Evolutionary conservation across 2,797 vertebrate genomes (phyloP), one percentile per base, ranked within the genome.

Genomic region (Molossus alvarezi): DNA sequence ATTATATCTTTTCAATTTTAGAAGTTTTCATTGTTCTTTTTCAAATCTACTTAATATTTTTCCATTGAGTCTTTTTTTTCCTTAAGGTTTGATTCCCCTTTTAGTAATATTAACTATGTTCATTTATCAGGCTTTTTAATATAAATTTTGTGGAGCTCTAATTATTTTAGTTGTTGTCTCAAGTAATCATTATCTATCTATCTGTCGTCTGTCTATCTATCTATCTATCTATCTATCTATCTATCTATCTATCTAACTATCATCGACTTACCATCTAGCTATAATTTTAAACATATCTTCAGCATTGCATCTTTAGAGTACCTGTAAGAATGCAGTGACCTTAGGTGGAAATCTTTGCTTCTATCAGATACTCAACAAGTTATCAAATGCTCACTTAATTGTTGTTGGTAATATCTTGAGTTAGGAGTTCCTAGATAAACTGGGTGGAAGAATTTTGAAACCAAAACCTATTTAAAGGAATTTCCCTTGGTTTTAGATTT

Each of bases 31-130:
- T 62, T 75, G 17, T 55, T 73, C 41, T 73, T 90, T 82, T 64
- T 65, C 33, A 90, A 57, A 82, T 29, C 37, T 77, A 72, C 2
- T 48, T n/a, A 53, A 6, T 64, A 9, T 80, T 94, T 94, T 87
- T 27, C 48, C 21, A 73, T 86, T 76, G 4, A 71, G 27, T 37
- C 60, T 62, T 64, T 2, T 45, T n/a, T 62, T 67, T 57, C 72
- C 25, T 83, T 51, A 33, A 86, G 1, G 8, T 11, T 83, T 13
- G 45, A 45, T 72, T 83, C 13, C 45, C 90, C 71, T 60, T 77
- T 77, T 41, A 91, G 65, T 77, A 87, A 83, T 88, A 93, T 83
- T 67, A 79, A 73, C 48, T 11, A 64, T 91, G 3, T 7, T 85
- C 9, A 55, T 51, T 91, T 73, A 67, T 29, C 3, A 13, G 29